Base-by-base conservation (phyloP, 2,797 vertebrate species). In the Sebastes diaconus region DNA sequence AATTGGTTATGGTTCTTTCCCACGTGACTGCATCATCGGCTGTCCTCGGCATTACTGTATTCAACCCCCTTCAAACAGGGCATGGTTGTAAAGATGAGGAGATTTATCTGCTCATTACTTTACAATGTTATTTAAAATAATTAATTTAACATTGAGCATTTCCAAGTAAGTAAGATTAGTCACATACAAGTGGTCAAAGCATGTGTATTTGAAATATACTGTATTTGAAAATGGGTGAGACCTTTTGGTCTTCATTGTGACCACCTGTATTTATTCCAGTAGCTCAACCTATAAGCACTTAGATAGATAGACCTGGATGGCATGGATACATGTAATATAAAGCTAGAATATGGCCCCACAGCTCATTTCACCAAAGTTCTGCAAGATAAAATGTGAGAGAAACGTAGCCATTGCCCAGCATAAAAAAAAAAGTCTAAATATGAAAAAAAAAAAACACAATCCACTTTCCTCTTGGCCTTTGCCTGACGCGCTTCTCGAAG, bases 371-470 rank as follows among this genome's bases (percentile, higher is more conserved):
- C 24, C 18, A 55, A 58, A 52, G 3, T 1, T 25, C 9, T 36
- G 16, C 9, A 58, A 58, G 50, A 59, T 29, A 55, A 58, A 72
- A 61, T 29, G 20, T 8, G 29, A 50, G 29, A 61, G 9, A 16
- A 54, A 63, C 30, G 3, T 1, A 42, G n/a, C 39, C 63, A 22
- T 58, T 72, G 79, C 36, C 81, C 20, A 14, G 65, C 5, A 55
- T 78, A 73, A 75, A 75, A 36, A 75, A 74, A 36, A 59, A 9
- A n/a, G 25, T 65, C 11, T 20, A 59, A 27, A 61, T 42, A 65
- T 61, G 25, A 64, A 42, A 27, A 46, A 32, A 50, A 4, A 39
- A 50, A 79, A 65, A 5, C 9, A 8, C 13, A 59, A 30, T 63
- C 34, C 14, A 22, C 22, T 73, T 75, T 57, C 14, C 69, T 63